Evolutionary conservation across 2,113 vertebrate species (phyloP).

Genomic region (Megaceryle torquata): DNA sequence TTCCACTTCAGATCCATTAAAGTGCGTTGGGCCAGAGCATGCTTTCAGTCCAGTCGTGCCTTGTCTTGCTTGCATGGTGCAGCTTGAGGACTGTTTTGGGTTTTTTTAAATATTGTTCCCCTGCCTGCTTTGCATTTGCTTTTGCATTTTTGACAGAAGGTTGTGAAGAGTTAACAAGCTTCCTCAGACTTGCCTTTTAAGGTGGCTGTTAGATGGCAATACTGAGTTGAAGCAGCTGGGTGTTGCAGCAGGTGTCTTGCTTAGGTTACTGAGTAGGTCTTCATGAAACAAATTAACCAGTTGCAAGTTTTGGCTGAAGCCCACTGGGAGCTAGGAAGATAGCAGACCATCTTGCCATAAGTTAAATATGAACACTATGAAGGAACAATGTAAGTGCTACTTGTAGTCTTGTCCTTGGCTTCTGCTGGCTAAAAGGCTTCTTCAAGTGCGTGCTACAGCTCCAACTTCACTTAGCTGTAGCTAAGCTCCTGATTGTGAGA

Average conservation of each 20-base stretch:
- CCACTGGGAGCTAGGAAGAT: neutral
- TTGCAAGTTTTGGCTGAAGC: neutral
- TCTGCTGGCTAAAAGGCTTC: conserved; percentile 21
- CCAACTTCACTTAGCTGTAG: neutral
- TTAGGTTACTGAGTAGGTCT: neutral
- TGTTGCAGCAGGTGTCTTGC: neutral
- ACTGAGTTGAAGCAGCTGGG: neutral
- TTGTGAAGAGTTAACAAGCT: neutral
- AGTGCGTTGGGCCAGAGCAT: neutral
- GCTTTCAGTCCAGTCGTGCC: accelerated
- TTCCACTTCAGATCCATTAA: neutral
- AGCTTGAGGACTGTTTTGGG: neutral
- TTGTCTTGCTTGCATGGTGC: neutral
- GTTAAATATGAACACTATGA: neutral
- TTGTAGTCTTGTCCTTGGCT: conserved; percentile 30
- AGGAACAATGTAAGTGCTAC: neutral
- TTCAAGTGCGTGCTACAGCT: neutral
- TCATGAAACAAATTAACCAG: neutral
- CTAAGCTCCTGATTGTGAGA: neutral
- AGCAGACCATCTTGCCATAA: neutral
- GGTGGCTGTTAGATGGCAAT: neutral
- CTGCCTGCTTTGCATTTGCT: neutral
- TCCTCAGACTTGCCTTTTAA: neutral
- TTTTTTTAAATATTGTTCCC: neutral
- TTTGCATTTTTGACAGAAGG: neutral